Conservation (phyloP, 2,113 vertebrate species). For the Todiramphus saurophagus region DNA sequence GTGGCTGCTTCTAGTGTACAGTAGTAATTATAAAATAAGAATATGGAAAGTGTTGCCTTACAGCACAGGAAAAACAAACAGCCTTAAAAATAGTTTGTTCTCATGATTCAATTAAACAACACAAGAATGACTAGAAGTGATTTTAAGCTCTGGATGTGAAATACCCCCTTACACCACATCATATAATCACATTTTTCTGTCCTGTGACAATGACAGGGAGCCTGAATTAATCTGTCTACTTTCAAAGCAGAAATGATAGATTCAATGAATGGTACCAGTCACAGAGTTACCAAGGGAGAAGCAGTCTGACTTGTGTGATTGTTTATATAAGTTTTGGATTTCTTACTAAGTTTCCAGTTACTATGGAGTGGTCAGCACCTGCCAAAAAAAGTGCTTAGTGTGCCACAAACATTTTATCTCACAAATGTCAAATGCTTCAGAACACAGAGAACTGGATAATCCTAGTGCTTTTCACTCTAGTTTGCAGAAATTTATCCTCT, state of each 20-base stretch:
- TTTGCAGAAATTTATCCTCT: not conserved
- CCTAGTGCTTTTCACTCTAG: not conserved
- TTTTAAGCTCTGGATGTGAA: not conserved
- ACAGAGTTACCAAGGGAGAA: not conserved
- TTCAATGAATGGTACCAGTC: not conserved
- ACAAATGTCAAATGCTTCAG: conserved; percentile 16
- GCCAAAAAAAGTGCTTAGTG: not conserved
- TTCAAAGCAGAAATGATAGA: not conserved
- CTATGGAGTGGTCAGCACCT: not conserved
- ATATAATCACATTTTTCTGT: not conserved
- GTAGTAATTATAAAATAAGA: not conserved
- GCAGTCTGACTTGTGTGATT: not conserved
- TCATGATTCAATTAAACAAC: not conserved
- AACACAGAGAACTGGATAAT: not conserved
- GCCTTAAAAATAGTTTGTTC: not conserved
- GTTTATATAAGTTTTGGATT: conserved; percentile 27
- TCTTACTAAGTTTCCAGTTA: conserved; percentile 17
- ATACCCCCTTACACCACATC: not conserved
- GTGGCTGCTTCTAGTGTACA: not conserved
- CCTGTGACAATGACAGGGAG: not conserved
- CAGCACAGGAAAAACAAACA: not conserved
- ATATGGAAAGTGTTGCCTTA: not conserved
- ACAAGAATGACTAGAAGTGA: not conserved
- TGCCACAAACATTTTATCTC: conserved; percentile 22
- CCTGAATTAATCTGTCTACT: not conserved